Conservation (phyloP, 2,797 vertebrate genomes). For the Hippocampus kuda region DNA sequence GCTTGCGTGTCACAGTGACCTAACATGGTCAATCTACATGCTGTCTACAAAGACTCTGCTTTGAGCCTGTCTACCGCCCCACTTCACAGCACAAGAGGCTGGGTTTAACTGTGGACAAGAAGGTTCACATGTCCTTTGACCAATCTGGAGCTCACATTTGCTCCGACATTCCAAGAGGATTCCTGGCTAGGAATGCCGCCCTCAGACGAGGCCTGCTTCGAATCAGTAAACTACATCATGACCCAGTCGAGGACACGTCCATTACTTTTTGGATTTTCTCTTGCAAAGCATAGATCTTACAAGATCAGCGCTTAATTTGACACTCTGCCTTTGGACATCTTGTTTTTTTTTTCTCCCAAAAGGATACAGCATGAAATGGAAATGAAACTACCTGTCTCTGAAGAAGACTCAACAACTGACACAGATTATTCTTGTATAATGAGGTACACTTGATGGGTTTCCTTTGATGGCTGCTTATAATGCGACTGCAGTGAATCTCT, state of each 20-base stretch:
- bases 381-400: not conserved
- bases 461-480: not conserved
- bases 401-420: not conserved
- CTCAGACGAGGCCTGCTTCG: constrained; percentile 26
- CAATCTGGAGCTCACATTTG: constrained; percentile 10
- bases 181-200: constrained; percentile 9
- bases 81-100: constrained; percentile 32
- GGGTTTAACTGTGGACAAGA: constrained; percentile 33
- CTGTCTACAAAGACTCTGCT: constrained; percentile 27
- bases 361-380: not conserved
- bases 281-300: constrained; percentile 27
- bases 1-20: constrained; percentile 45
- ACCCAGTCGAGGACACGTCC: constrained; percentile 33
- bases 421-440: not conserved
- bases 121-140: constrained; percentile 28
- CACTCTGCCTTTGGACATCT: constrained; percentile 32
- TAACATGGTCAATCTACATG: constrained; percentile 45
- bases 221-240: constrained; percentile 33
- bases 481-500: not conserved
- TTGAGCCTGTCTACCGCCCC: constrained; percentile 15
- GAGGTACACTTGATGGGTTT: not conserved
- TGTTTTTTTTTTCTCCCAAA: not conserved
- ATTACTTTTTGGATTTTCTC: constrained; percentile 39
- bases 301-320: constrained; percentile 27
- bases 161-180: constrained; percentile 13